Percentiles rank a stretch among this genome's conserved stretches.
phyloP scores from a whole-genome alignment of 2,888 invertebrate genomes.

The Aromia moschata region DNA sequence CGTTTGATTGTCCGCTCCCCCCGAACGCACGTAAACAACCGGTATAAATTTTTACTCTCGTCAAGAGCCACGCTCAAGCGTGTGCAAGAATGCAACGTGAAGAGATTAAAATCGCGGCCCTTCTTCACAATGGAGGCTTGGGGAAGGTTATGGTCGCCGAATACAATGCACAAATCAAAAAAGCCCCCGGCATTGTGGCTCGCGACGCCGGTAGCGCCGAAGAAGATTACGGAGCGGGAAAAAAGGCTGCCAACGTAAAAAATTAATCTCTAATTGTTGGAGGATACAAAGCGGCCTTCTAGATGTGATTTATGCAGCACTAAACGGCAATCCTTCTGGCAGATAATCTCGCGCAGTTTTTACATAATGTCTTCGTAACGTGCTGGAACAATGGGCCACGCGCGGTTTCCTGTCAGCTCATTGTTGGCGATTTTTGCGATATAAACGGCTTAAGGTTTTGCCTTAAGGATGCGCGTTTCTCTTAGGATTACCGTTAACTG shows the following conservation, averaged over 20 bases:
- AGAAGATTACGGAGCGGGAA: conserved; percentile 7
- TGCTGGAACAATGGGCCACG: conserved; percentile 2
- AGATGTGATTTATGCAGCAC: conserved; percentile 22
- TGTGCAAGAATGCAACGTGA: conserved; percentile 34
- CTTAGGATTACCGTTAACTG: no score
- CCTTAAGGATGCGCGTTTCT: background rate
- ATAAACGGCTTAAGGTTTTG: conserved; percentile 2
- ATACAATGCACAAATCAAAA: conserved; percentile 21
- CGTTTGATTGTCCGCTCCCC: conserved; percentile 6
- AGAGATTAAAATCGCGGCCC: conserved; percentile 30
- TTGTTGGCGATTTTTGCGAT: background rate
- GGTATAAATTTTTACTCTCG: conserved; percentile 14
- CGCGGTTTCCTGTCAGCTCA: background rate
- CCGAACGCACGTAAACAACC: conserved; percentile 2
- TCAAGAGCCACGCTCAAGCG: conserved; percentile 21
- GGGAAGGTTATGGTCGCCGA: conserved; percentile 25
- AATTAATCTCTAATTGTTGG: conserved; percentile 23
- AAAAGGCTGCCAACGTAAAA: conserved; percentile 10
- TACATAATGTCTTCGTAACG: conserved; percentile 9
- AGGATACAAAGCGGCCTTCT: conserved; percentile 7
- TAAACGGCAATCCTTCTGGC: conserved; percentile 11
- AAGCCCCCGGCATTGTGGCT: conserved; percentile 12
- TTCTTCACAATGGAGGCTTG: conserved; percentile 8
- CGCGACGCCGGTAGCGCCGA: conserved; percentile 11
- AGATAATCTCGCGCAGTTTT: conserved; percentile 4